phyloP scores from a whole-genome alignment of 2,888 invertebrate species.

The Phengaris arion region DNA sequence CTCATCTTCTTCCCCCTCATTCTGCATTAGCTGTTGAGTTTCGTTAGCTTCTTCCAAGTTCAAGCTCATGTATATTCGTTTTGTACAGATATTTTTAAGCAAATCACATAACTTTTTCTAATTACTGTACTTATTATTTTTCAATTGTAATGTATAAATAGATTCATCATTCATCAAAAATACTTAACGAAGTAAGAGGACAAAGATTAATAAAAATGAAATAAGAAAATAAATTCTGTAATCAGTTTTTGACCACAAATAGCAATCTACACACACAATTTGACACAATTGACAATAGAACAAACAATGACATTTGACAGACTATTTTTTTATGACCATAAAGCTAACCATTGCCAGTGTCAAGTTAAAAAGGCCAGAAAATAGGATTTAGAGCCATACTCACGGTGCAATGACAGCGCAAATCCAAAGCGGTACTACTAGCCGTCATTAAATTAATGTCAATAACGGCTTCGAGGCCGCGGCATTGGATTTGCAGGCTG shows the following conservation, averaged over 20 bases:
- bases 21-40: constrained; percentile 75
- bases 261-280: no score
- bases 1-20: constrained; percentile 72
- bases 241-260: no score
- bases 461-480: no score
- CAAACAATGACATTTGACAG: neutral
- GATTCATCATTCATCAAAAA: neutral
- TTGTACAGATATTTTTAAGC: neutral
- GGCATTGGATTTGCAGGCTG: no score
- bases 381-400: no score
- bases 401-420: no score
- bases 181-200: neutral
- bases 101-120: neutral
- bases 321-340: no score
- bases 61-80: constrained; percentile 62
- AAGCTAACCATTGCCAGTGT: no score
- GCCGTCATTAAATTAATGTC: no score
- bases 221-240: no score
- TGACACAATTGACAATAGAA: neutral
- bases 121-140: neutral
- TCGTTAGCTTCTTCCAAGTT: constrained; percentile 72
- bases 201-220: neutral
- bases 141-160: neutral
- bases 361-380: no score
- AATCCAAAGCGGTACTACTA: no score